Percentiles rank a stretch among this genome's conserved stretches.
phyloP scores from a whole-genome alignment of 2,888 invertebrate genomes.

The Mayetiola destructor region DNA sequence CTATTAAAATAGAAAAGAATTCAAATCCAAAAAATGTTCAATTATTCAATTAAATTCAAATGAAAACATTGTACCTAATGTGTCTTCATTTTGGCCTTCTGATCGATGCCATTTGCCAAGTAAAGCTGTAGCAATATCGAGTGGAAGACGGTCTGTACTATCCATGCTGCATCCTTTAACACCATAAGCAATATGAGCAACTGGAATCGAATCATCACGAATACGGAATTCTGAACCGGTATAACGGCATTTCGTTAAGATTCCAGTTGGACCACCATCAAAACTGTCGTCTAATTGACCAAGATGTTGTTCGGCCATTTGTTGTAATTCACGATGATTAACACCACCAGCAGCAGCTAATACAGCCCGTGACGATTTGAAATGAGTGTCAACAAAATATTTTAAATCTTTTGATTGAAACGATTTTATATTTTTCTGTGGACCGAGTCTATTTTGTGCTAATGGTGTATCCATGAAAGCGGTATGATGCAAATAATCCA shows the following conservation, averaged over 20 bases:
- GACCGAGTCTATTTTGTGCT: slow-evolving; percentile 92
- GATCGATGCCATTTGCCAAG: slow-evolving; percentile 90
- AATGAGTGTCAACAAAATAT: slow-evolving; percentile 77
- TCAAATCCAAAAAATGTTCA: slow-evolving; percentile 26
- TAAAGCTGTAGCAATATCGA: slow-evolving; percentile 96
- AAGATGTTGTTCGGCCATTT: slow-evolving; percentile 69
- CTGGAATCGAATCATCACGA: slow-evolving; percentile 87
- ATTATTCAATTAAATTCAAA: too few relatives aligned
- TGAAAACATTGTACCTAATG: slow-evolving; percentile 33
- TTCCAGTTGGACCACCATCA: slow-evolving; percentile 48
- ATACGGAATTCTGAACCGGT: slow-evolving; percentile 84
- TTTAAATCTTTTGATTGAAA: slow-evolving; percentile 68
- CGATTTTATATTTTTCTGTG: slow-evolving; percentile 78
- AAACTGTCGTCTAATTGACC: slow-evolving; percentile 48
- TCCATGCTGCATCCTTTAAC: slow-evolving; percentile 95
- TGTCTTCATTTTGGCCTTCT: slow-evolving; percentile 83
- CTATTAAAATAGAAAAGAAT: background rate
- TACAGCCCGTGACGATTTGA: slow-evolving; percentile 87
- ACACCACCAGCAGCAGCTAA: slow-evolving; percentile 92
- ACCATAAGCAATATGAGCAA: slow-evolving; percentile 86
- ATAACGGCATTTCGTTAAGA: slow-evolving; percentile 62
- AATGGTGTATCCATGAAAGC: slow-evolving; percentile 93
- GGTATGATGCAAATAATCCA: slow-evolving; percentile 90
- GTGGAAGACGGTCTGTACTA: slow-evolving; percentile 90
- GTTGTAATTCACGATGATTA: slow-evolving; percentile 70